Conservation (phyloP, 2,797 vertebrate species). For the Fundulus diaphanus region DNA sequence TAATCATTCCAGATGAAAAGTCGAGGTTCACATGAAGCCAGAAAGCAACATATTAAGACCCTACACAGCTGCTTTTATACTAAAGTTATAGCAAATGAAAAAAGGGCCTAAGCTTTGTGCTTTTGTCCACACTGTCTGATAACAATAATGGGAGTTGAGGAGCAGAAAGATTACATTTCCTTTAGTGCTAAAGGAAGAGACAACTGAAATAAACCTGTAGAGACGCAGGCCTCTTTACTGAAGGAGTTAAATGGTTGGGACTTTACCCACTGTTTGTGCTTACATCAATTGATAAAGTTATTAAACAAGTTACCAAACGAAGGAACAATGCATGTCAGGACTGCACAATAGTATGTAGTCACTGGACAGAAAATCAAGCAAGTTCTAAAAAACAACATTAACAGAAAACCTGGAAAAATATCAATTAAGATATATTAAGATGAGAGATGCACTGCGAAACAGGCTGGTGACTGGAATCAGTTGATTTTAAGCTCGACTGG, state of each 20-base stretch:
- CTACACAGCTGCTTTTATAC: conserved; percentile 44
- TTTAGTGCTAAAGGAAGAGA: too few species aligned
- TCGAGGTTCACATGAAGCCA: conserved; percentile 33
- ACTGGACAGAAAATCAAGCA: too few species aligned
- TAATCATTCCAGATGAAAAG: conserved; percentile 43
- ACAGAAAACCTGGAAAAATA: background rate
- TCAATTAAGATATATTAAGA: too few species aligned
- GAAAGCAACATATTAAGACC: conserved; percentile 26
- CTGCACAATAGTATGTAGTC: too few species aligned
- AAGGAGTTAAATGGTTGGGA: background rate
- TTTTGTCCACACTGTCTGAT: conserved; percentile 39
- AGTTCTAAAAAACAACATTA: background rate
- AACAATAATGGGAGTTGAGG: conserved; percentile 1
- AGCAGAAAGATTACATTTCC: background rate
- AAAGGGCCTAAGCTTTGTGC: conserved; percentile 13
- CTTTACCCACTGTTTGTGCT: too few species aligned
- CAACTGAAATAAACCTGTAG: background rate
- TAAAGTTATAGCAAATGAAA: conserved; percentile 16
- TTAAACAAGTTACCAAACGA: too few species aligned
- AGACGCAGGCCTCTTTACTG: background rate
- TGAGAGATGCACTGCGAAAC: too few species aligned
- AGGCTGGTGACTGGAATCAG: too few species aligned
- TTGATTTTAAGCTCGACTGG: too few species aligned
- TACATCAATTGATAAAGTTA: background rate
- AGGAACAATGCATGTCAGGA: too few species aligned